These are phyloP conservation scores for Propithecus coquereli DNA, from an alignment of 2,113 vertebrate species.

Conservation along the genomic window DNA sequence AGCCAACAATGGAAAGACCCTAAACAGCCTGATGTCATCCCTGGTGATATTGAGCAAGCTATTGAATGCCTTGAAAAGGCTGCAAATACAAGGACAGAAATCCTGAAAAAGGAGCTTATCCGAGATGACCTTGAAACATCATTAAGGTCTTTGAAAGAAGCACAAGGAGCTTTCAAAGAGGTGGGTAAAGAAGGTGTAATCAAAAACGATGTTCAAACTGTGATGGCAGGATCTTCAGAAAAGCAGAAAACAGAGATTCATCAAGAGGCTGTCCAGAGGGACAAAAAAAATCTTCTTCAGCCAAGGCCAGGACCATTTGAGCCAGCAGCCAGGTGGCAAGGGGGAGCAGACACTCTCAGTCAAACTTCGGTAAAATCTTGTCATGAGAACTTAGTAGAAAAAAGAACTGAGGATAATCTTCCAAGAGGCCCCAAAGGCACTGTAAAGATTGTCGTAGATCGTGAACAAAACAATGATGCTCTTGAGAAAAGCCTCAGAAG, in stretches of 20 bases:
- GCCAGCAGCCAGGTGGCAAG: slow-evolving; percentile 77
- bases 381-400: slow-evolving; percentile 80
- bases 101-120: slow-evolving; percentile 86
- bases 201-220: slow-evolving; percentile 80
- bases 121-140: slow-evolving; percentile 87
- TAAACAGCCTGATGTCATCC: slow-evolving; percentile 85
- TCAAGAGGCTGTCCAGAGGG: slow-evolving; percentile 78
- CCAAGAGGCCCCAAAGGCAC: slow-evolving; percentile 84
- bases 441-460: slow-evolving; percentile 85
- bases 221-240: slow-evolving; percentile 79
- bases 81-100: slow-evolving; percentile 82
- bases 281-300: slow-evolving; percentile 84
- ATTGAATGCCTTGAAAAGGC: slow-evolving; percentile 89
- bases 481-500: slow-evolving; percentile 82
- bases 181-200: slow-evolving; percentile 83
- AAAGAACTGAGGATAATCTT: slow-evolving; percentile 79
- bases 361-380: slow-evolving; percentile 83
- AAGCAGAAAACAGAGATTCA: slow-evolving; percentile 79
- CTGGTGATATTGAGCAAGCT: slow-evolving; percentile 87
- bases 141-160: slow-evolving; percentile 86
- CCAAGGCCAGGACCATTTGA: slow-evolving; percentile 82
- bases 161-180: slow-evolving; percentile 81
- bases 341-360: slow-evolving; percentile 71
- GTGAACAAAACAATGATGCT: slow-evolving; percentile 81
- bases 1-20: slow-evolving; percentile 80